Evolutionary conservation across 1,140 invertebrate genomes (phyloP).

Genomic region (Saccostrea glomerata): DNA sequence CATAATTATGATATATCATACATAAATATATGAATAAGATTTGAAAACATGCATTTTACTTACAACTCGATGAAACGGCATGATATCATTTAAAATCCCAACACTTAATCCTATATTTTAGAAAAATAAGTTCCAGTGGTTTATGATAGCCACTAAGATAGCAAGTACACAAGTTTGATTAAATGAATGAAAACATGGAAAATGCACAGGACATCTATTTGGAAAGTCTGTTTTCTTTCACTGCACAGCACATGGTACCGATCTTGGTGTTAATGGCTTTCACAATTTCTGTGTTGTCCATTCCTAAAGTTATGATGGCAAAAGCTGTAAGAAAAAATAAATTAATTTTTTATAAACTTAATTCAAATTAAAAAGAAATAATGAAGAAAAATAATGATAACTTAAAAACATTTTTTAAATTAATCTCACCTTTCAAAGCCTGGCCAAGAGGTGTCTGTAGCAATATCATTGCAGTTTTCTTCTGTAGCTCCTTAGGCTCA

Average conservation of each 20-base stretch:
- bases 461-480: slow-evolving; percentile 18
- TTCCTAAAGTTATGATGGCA: not conserved
- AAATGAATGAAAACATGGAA: no score
- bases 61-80: no score
- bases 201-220: not conserved
- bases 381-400: not conserved
- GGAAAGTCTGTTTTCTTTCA: slow-evolving; percentile 1
- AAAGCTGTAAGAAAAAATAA: not conserved
- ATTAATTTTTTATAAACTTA: not conserved
- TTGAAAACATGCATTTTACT: no score
- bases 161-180: no score
- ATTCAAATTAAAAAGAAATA: not conserved
- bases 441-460: slow-evolving; percentile 32
- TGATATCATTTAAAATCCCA: no score
- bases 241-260: not conserved
- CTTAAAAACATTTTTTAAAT: not conserved
- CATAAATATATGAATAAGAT: no score
- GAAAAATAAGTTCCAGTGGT: no score
- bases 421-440: slow-evolving; percentile 44
- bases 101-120: no score
- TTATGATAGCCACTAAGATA: no score
- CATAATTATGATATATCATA: no score
- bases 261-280: not conserved
- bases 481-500: slow-evolving; percentile 22
- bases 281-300: slow-evolving; percentile 7